These are phyloP conservation scores for Phrixothrix hirtus DNA, from an alignment of 2,888 invertebrate genomes.

Conservation along the genomic window DNA sequence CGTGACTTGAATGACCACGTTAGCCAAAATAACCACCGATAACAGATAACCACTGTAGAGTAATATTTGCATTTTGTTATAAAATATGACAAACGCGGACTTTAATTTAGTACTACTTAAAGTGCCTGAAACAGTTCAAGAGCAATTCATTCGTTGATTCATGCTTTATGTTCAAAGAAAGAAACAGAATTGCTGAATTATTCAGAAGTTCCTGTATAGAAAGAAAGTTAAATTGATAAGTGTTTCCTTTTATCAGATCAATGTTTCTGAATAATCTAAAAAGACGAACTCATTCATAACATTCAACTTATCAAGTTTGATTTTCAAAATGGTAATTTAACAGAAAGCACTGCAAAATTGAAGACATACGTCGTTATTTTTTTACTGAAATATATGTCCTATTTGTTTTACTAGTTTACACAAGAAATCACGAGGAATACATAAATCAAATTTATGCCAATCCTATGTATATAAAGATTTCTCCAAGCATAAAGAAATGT, in stretches of 20 bases:
- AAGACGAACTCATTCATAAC: not conserved
- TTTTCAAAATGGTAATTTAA: not conserved
- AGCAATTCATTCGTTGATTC: too few relatives aligned
- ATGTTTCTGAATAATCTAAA: constrained; percentile 8
- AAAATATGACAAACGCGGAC: too few relatives aligned
- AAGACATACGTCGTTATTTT: too few relatives aligned
- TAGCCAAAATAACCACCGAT: constrained; percentile 25
- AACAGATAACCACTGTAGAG: constrained; percentile 12
- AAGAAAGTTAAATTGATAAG: constrained; percentile 10
- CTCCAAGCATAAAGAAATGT: too few relatives aligned
- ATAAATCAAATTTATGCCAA: too few relatives aligned
- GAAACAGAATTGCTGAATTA: constrained; percentile 8
- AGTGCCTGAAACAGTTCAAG: too few relatives aligned
- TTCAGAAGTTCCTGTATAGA: constrained; percentile 5
- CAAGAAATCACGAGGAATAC: too few relatives aligned
- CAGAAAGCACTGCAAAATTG: not conserved
- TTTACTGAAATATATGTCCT: too few relatives aligned
- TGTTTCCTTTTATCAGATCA: constrained; percentile 7
- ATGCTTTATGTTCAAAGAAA: too few relatives aligned
- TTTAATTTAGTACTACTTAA: too few relatives aligned
- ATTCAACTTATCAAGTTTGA: not conserved
- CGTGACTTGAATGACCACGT: constrained; percentile 30
- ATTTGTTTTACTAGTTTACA: too few relatives aligned
- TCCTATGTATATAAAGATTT: too few relatives aligned
- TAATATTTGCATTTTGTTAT: constrained; percentile 12